Conservation (phyloP, 2,113 vertebrate genomes). For the Oreotrochilus melanogaster region DNA sequence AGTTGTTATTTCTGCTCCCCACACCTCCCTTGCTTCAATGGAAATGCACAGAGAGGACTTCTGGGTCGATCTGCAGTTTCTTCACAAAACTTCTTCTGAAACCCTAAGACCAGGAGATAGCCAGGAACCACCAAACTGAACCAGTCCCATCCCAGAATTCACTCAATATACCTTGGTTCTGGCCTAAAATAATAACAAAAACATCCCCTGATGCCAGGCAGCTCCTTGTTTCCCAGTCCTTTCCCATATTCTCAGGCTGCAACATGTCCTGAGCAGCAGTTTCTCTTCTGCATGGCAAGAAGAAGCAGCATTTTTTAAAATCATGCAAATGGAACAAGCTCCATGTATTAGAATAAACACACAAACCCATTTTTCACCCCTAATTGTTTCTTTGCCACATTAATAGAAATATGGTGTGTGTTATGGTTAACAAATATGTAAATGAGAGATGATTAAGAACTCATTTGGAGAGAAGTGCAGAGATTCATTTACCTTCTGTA, state of each 20-base stretch:
- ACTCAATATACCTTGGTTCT: background rate
- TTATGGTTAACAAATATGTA: constrained; percentile 57
- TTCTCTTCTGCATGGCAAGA: background rate
- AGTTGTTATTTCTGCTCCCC: background rate
- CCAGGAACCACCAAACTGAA: background rate
- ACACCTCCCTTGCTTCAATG: background rate
- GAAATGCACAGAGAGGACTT: background rate
- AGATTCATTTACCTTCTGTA: constrained; percentile 17
- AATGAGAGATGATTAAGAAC: constrained; percentile 52
- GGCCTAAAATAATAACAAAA: background rate
- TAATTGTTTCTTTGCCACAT: constrained; percentile 51
- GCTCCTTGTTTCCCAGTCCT: background rate
- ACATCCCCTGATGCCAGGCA: background rate
- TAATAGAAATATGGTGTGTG: constrained; percentile 44
- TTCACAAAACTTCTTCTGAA: background rate
- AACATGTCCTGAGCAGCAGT: background rate
- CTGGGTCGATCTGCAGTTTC: background rate
- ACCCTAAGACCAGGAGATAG: background rate
- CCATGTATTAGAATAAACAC: background rate
- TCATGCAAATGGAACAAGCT: constrained; percentile 24
- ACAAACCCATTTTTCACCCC: constrained; percentile 45
- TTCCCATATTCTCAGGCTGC: background rate
- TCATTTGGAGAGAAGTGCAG: constrained; percentile 31
- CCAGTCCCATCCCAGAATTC: background rate
- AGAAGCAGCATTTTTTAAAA: background rate